Base-by-base conservation (phyloP, 2,888 invertebrate genomes). In the Hypomecis punctinalis region DNA sequence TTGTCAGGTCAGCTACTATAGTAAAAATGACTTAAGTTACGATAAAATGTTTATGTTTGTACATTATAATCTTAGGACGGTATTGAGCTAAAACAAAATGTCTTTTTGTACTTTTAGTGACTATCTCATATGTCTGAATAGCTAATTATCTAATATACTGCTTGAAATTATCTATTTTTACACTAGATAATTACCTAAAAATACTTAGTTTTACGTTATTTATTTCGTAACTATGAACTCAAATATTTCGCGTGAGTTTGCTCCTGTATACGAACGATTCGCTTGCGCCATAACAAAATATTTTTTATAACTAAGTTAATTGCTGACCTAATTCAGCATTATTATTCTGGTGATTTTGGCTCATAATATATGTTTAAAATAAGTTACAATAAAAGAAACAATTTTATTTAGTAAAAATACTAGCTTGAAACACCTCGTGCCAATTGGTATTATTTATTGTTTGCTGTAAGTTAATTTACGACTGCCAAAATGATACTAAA, bases 201-300 rank as follows among this genome's bases (percentile, higher is more conserved):
- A 9, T 10, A 52, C 6, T 42, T 52, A 52, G 52, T 42, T 42
- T 37, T 40, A 52, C 23, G 39, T 40, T 52, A 52, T 52, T 52
- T 52, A 52, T 52, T 52, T 52, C 23, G 23, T 52, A 52, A 52
- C 40, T 40, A 52, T 52, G 33, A 52, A 52, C 9, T 52, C 6
- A 39, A 49, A 51, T 39, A 33, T 40, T 23, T 23, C 23, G 40
- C n/a, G 52, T 52, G 52, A 51, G 8, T 42, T 52, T 40, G 52
- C 4, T 23, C 23, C 10, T 33, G 10, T 52, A 42, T 52, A 52
- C 52, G 33, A 42, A 40, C n/a, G 10, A 4, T 37, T 37, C 49
- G 6, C 8, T 37, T 51, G 36, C 36, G 36, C 36, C 11, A 36
- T 8, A 10, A 6, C 10, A n/a, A 6, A 1, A 36, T 36, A 10